A percentile compares a stretch with the other conserved stretches of the same genome.
Conservation (phyloP, 2,888 invertebrate species). For the Ditula angustiorana region DNA sequence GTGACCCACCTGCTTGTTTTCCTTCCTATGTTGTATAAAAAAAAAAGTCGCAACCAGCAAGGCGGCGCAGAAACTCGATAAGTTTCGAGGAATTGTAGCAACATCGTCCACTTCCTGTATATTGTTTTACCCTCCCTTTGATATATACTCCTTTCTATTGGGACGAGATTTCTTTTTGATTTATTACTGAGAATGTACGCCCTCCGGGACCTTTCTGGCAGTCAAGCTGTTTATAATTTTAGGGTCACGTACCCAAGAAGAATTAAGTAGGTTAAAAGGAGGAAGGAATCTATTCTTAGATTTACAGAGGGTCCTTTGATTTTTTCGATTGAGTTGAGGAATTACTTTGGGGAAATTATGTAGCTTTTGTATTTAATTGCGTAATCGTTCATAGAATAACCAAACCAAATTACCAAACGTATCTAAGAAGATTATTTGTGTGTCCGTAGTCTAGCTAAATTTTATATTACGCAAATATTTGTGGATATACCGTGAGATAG, state of each 20-base stretch:
- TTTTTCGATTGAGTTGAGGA: not conserved
- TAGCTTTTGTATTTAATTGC: not conserved
- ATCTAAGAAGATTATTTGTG: not conserved
- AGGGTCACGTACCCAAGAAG: slow-evolving; percentile 22
- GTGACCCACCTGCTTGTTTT: no score
- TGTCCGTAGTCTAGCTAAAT: no score
- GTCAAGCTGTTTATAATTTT: slow-evolving; percentile 44
- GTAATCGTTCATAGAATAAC: no score
- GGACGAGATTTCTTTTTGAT: slow-evolving; percentile 55
- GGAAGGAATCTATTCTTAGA: not conserved
- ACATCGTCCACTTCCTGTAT: slow-evolving; percentile 33
- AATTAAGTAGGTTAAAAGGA: slow-evolving; percentile 3
- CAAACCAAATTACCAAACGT: no score
- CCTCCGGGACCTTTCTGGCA: slow-evolving; percentile 38
- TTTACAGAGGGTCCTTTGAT: not conserved
- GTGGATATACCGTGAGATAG: no score
- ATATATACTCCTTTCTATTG: slow-evolving; percentile 52
- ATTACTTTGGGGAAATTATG: not conserved
- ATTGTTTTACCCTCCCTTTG: slow-evolving; percentile 59
- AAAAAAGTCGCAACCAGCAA: not conserved
- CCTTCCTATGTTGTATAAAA: no score
- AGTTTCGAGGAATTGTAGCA: slow-evolving; percentile 3
- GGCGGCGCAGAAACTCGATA: slow-evolving; percentile 18
- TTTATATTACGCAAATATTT: no score
- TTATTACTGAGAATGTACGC: slow-evolving; percentile 44